phyloP scores from a whole-genome alignment of 2,113 vertebrate genomes.

The Pterocles burchelli region DNA sequence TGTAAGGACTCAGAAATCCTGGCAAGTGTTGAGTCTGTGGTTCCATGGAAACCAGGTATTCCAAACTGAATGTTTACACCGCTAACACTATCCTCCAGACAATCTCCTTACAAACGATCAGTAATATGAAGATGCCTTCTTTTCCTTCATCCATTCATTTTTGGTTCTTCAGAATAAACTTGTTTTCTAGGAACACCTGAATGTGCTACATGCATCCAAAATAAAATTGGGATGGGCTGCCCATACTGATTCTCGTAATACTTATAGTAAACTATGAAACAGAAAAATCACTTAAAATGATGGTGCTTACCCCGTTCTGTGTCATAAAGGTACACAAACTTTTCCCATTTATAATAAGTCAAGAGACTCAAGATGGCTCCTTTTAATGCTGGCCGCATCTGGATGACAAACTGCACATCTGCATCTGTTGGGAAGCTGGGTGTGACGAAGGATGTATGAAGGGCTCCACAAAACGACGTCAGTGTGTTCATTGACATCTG shows the following conservation, averaged over 20 bases:
- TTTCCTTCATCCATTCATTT: neutral
- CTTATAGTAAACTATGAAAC: neutral
- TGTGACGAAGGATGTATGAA: conserved; percentile 97
- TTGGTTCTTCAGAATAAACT: neutral
- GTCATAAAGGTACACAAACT: conserved; percentile 97
- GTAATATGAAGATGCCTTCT: neutral
- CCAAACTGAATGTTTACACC: neutral
- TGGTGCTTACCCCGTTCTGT: conserved; percentile 92
- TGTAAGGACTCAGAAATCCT: neutral
- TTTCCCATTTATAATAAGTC: conserved; percentile 94
- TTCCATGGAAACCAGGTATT: neutral
- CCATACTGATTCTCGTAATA: neutral
- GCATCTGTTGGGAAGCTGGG: conserved; percentile 95
- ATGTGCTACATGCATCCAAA: neutral
- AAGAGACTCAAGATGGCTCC: conserved; percentile 90
- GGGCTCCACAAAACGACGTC: conserved; percentile 96
- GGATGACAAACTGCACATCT: conserved; percentile 97
- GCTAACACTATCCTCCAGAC: neutral
- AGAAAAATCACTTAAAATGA: neutral
- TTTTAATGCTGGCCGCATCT: conserved; percentile 92
- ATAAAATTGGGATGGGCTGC: neutral
- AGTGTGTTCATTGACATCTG: conserved; percentile 98
- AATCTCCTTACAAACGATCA: neutral
- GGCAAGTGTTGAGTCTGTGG: neutral
- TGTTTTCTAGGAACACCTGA: neutral